These are phyloP conservation scores for Hydropsyche tenuis DNA, from an alignment of 1,140 invertebrate genomes.

Conservation along the genomic window DNA sequence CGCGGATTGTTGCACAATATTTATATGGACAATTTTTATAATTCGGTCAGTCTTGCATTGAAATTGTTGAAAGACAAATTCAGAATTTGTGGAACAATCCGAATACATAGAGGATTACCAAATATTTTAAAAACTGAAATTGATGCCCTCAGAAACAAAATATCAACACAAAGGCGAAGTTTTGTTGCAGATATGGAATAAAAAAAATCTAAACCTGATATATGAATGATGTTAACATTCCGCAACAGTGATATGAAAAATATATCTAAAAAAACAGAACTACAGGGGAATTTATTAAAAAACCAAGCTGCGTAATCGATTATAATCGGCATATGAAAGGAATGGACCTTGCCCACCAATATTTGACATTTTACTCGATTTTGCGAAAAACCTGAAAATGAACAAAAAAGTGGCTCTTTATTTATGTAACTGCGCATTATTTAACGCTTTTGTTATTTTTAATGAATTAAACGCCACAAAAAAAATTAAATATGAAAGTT, in stretches of 20 bases:
- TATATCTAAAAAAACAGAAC: slow-evolving; percentile 42
- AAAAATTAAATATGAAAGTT: slow-evolving; percentile 30
- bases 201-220: slow-evolving; percentile 34
- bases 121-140: slow-evolving; percentile 41
- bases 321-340: slow-evolving; percentile 45
- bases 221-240: slow-evolving; percentile 47
- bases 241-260: slow-evolving; percentile 46
- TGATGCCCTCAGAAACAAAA: slow-evolving; percentile 42
- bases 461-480: not conserved
- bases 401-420: slow-evolving; percentile 40
- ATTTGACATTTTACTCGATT: slow-evolving; percentile 40
- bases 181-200: slow-evolving; percentile 47
- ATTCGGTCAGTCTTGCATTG: slow-evolving; percentile 45
- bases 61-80: slow-evolving; percentile 43
- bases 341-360: slow-evolving; percentile 40
- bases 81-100: slow-evolving; percentile 48
- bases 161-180: slow-evolving; percentile 44
- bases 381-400: slow-evolving; percentile 43
- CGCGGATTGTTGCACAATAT: slow-evolving; percentile 35
- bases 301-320: slow-evolving; percentile 45
- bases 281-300: slow-evolving; percentile 39
- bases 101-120: slow-evolving; percentile 47
- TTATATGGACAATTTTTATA: slow-evolving; percentile 46
- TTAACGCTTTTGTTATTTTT: slow-evolving; percentile 34
- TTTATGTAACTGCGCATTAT: slow-evolving; percentile 41